Percentiles rank a stretch among this genome's conserved stretches.
Evolutionary conservation across 2,113 vertebrate species (phyloP).

Genomic region (Macrotus californicus): DNA sequence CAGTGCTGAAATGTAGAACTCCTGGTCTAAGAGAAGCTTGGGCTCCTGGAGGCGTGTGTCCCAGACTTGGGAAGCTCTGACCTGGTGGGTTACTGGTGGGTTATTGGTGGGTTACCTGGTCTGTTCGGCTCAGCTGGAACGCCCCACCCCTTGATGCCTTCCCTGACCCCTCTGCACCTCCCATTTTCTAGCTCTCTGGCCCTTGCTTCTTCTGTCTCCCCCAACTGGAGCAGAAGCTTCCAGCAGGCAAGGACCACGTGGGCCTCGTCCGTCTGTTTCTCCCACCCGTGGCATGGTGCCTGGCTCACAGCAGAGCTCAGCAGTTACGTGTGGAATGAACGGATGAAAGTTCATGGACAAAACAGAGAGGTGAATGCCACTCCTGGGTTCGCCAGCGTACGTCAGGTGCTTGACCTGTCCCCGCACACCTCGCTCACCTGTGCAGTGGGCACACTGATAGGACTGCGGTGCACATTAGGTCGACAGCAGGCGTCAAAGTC

Average conservation of each 20-base stretch:
- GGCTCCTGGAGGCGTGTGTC: not conserved
- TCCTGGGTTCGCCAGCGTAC: rapidly evolving
- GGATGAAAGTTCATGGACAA: no score
- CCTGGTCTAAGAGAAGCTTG: not conserved
- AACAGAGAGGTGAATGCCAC: not conserved
- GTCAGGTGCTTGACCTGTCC: not conserved
- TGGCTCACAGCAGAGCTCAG: not conserved
- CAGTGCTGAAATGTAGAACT: not conserved
- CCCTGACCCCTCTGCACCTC: not conserved
- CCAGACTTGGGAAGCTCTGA: not conserved
- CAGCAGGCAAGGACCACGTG: rapidly evolving
- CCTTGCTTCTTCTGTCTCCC: not conserved
- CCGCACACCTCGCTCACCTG: not conserved
- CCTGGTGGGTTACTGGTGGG: not conserved
- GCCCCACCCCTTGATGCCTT: not conserved
- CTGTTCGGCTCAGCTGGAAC: no score
- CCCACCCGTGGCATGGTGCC: not conserved
- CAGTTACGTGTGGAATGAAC: not conserved
- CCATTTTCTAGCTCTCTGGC: not conserved
- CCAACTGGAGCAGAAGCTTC: not conserved
- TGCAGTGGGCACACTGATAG: not conserved
- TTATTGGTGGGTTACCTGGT: no score
- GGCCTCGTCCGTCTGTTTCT: not conserved
- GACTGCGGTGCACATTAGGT: not conserved
- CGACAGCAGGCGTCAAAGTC: not conserved